Evolutionary conservation across 2,797 vertebrate genomes (phyloP), one percentile per base, ranked within the genome.

Genomic region (Phoebastria nigripes): DNA sequence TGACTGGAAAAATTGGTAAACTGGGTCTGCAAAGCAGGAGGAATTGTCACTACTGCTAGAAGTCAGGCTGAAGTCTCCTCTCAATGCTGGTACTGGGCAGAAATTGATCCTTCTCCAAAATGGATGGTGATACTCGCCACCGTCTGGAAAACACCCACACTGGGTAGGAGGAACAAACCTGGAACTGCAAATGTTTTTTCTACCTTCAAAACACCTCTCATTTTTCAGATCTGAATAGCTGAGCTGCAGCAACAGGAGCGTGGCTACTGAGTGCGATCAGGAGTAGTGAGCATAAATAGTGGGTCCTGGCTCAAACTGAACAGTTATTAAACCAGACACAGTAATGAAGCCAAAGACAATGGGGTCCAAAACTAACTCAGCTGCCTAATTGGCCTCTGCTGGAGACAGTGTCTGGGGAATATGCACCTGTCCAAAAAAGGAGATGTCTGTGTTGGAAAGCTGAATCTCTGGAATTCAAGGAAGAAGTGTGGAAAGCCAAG

Each of bases 381-480:
- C 3, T 44, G 91, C 84, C 63, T 80, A 62, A 72, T 0, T 87
- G 47, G 70, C 28, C 31, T 51, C 55, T 85, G 71, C 56, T 94
- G 71, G 74, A 96, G 67, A 59, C 51, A 31, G 61, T 28, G 82
- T 54, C 81, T 82, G 74, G 63, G 87, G 79, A 90, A 87, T 61
- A 33, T 35, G 20, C 79, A 95, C 79, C 82, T 95, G 82, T 61
- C 93, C 91, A 95, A 95, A 95, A 91, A 91, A 88, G 82, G 95
- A 93, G 72, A 90, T 46, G 85, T 35, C 72, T 93, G 19, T 63
- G 63, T 54, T 83, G 90, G 93, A 90, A 90, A 95, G 46, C 44
- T 69, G 69, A 72, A 81, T 63, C 93, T 88, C 80, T 90, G 94
- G 72, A 88, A 95, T 91, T 95, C 52, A 74, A 35, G 77, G 54